phyloP scores from a whole-genome alignment of 2,797 vertebrate genomes.

The Pipistrellus pipistrellus region DNA sequence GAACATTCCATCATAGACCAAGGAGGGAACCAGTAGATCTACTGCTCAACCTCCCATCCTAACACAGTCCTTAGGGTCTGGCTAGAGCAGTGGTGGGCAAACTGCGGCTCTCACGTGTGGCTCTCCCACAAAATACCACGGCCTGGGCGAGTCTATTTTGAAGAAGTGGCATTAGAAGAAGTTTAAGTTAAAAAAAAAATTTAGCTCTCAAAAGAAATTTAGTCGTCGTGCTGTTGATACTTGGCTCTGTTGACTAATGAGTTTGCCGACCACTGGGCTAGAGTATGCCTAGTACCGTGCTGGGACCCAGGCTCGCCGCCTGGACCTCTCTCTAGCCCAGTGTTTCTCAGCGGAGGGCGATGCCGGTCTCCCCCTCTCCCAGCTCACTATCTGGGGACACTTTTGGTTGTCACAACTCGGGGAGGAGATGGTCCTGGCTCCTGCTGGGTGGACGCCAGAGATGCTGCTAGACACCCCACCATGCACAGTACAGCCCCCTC shows the following conservation, averaged over 20 bases:
- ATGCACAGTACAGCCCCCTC: accelerated
- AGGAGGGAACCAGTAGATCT: neutral
- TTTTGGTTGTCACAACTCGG: neutral
- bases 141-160: too few relatives aligned
- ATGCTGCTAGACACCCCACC: neutral
- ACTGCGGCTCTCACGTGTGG: too few relatives aligned
- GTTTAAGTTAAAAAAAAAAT: too few relatives aligned
- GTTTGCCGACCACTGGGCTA: too few relatives aligned
- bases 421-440: neutral
- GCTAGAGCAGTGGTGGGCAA: neutral
- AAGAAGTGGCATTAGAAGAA: too few relatives aligned
- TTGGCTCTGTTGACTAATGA: too few relatives aligned
- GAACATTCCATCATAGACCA: too few relatives aligned
- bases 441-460: neutral
- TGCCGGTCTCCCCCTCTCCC: neutral
- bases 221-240: too few relatives aligned
- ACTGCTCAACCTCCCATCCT: too few relatives aligned
- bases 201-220: too few relatives aligned
- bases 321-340: neutral
- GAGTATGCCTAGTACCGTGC: neutral
- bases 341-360: neutral
- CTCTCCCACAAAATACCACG: too few relatives aligned
- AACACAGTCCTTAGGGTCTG: neutral
- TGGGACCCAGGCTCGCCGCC: neutral
- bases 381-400: neutral